Evolutionary conservation across 2,113 vertebrate species (phyloP).

Genomic region (Suricata suricatta): DNA sequence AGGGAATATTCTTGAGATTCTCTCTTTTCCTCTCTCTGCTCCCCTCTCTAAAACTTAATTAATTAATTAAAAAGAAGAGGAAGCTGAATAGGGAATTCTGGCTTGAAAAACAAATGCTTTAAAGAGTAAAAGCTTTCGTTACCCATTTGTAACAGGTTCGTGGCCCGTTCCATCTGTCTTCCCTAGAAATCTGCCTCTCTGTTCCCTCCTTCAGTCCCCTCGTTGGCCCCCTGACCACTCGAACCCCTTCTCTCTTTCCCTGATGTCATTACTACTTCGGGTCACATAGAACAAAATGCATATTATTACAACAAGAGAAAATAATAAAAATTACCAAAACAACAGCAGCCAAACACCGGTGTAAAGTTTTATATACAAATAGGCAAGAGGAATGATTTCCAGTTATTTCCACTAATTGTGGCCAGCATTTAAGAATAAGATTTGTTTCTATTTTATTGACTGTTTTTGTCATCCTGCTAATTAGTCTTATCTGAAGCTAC

Average conservation of each 20-base stretch:
- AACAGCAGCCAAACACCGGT: not conserved
- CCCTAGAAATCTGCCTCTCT: not conserved
- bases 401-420: constrained; percentile 58
- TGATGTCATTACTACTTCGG: not conserved
- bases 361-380: not conserved
- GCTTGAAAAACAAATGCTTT: not conserved
- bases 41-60: no score
- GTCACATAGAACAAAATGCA: not conserved
- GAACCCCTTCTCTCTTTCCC: not conserved
- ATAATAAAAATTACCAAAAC: not conserved
- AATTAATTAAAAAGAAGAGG: no score
- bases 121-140: not conserved
- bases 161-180: not conserved
- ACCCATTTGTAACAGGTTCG: fast-evolving
- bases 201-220: not conserved
- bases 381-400: not conserved
- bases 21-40: no score
- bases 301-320: not conserved
- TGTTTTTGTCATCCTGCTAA: constrained; percentile 64
- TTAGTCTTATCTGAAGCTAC: constrained; percentile 68
- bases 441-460: constrained; percentile 67
- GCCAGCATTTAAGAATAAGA: constrained; percentile 52
- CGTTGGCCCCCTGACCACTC: fast-evolving
- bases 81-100: not conserved
- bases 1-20: no score